Base-by-base conservation (phyloP, 1,140 invertebrate species). In the Campoletis sonorensis region DNA sequence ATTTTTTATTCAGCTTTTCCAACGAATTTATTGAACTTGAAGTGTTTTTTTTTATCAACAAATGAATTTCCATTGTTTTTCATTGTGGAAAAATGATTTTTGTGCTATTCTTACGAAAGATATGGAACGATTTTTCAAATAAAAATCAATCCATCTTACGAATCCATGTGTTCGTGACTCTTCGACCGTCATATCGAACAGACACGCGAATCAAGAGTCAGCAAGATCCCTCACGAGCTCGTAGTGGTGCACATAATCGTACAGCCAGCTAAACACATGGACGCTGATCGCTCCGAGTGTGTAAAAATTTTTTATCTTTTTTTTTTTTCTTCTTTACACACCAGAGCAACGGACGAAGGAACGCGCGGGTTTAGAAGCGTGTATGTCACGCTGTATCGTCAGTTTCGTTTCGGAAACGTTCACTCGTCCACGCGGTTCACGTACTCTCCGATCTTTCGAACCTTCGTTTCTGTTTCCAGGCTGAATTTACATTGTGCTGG, bases 401-500 rank as follows among this genome's bases (percentile, higher is more conserved):
- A 54, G 51, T 54, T n/a, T 54, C 51, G n/a, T 54, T 54, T 54
- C n/a, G 51, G 18, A 54, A 54, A 54, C 51, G n/a, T 54, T 54
- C 18, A 54, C 51, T 54, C 51, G 51, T 54, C 51, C 51, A 21
- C 51, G 51, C n/a, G 18, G 51, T 54, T n/a, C 51, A 54, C 3
- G 51, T 54, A n/a, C 51, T 54, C 51, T 54, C 51, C n/a, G 40
- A 45, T 54, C n/a, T 54, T 54, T 4, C 51, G 51, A n/a, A 11
- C 51, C 40, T 45, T 45, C 40, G 1, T 13, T 45, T 45, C 8
- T 45, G 40, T 13, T 45, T 13, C 40, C 40, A 8, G 8, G 40
- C 8, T 13, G 40, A 45, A 45, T 45, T n/a, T 1, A 45, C 40
- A 13, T 13, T 10, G 5, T 45, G 13, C 5, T 11, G 40, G 8